Base-by-base conservation (phyloP, 2,797 vertebrate genomes). In the Gila robusta region DNA sequence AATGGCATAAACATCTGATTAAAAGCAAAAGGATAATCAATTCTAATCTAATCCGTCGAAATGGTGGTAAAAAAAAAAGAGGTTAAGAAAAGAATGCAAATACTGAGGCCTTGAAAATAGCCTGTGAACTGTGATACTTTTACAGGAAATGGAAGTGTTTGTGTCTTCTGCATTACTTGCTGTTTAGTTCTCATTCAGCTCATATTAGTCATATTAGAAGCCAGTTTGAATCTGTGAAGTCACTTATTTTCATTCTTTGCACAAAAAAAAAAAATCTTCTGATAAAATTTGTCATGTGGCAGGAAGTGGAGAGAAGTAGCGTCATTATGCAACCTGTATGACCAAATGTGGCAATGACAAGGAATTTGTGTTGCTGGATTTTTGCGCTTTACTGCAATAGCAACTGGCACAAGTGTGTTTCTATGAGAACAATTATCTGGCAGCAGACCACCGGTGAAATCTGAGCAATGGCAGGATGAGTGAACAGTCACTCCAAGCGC, bases 391-490 rank as follows among this genome's bases (percentile, higher is more conserved):
- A 17, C 62, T 72, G 64, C 80, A 87, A 26, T 6, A 54, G 76
- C 11, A 21, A 26, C 71, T 9, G 7, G 59, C 41, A 21, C 37
- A 76, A 90, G 79, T 87, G 82, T 84, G 62, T 86, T 81, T 84
- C 87, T 81, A 37, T 72, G 56, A 88, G 39, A 76, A 86, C 79
- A 82, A 84, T 87, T 62, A 64, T 54, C 54, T 41, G 49, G 44
- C 49, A 28, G 49, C 39, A 70, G 54, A n/a, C 37, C 69, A 26
- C 32, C 1, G 4, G 77, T 72, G 21, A 52, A 81, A 82, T 44
- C 28, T 8, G 14, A 66, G 82, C 44, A 77, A n/a, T 69, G 77
- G 74, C 84, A 80, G 84, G 37, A 85, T 56, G 84, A 85, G 67
- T 59, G 67, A 85, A 73, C 52, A 35, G 73, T 56, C n/a, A 69